Evolutionary conservation across 30 jellyfish, hydroid and myxozoan genomes (phyloP).

Genomic region (Hydractinia symbiolongicarpus): DNA sequence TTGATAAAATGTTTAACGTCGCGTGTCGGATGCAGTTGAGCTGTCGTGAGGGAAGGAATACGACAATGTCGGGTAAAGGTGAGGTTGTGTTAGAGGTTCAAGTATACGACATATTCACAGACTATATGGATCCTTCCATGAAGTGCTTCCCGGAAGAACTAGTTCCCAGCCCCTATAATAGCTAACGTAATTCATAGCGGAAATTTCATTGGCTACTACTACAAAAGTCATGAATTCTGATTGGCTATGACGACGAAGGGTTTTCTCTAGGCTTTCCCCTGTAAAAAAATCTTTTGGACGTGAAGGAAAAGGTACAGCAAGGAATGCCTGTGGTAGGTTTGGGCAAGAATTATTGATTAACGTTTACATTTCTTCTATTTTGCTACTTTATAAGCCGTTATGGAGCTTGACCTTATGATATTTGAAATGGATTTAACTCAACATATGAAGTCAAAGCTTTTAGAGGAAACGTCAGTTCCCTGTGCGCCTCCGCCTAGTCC

Average conservation of each 20-base stretch:
- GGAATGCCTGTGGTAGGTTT: neutral
- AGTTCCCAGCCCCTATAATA: constrained; percentile 1
- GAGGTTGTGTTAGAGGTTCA: too few relatives aligned
- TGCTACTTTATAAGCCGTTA: neutral
- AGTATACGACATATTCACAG: too few relatives aligned
- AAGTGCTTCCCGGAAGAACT: too few relatives aligned
- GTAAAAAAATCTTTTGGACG: constrained; percentile 4
- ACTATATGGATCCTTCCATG: too few relatives aligned
- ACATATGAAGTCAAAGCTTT: neutral
- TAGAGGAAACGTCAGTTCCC: constrained; percentile 26
- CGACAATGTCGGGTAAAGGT: too few relatives aligned
- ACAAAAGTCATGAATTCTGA: neutral
- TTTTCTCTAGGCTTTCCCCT: constrained; percentile 13
- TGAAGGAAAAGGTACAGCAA: neutral
- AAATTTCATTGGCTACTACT: constrained; percentile 7
- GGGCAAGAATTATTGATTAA: too few relatives aligned
- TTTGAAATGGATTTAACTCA: constrained; percentile 21
- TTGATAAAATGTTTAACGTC: too few relatives aligned
- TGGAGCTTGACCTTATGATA: constrained; percentile 26
- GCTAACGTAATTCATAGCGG: constrained; percentile 6
- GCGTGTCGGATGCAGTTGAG: too few relatives aligned
- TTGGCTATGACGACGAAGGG: neutral
- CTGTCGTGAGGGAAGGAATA: too few relatives aligned
- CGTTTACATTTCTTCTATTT: too few relatives aligned
- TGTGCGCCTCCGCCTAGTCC: constrained; percentile 47